Base-by-base conservation (phyloP, 2,888 invertebrate genomes). In the Clitarchus hookeri region DNA sequence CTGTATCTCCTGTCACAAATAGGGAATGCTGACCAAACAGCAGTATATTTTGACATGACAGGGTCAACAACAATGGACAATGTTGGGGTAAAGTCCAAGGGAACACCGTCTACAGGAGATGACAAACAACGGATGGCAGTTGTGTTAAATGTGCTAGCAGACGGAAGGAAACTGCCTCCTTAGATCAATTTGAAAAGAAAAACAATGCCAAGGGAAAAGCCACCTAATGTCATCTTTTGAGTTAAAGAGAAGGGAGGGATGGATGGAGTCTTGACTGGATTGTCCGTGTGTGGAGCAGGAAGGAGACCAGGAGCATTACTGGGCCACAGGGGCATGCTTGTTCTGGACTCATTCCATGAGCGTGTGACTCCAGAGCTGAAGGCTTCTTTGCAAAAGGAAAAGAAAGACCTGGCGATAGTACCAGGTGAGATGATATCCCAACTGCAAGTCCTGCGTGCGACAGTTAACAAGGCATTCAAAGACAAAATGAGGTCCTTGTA, bases 391-490 rank as follows among this genome's bases (percentile, higher is more conserved):
- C 25, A 84, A 26, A 85, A 87, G 36, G 65, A 23, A 36, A 36
- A 36, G 19, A 54, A 84, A 25, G 86, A 87, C 54, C 54, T 86
- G 25, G 85, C 85, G 36, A 26, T 88, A 79, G 86, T 87, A 77
- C 86, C 86, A 44, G 8, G 65, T 65, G 65, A 19, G 23, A 88
- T 88, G 87, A 87, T 85, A 26, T 85, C 65, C 25, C 44, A 85
- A 65, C 84, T 87, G 6, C 86, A 87, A 84, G 79, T 85, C 79
- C 85, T 86, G 27, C 86, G 85, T 82, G 84, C 87, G 11, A 65
- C 83, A 19, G 54, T 86, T 23, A 87, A 88, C 83, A 88, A 87
- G 85, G 84, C 85, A 4, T 87, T 88, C 54, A 86, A 87, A 85
- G 85, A 84, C 84, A 48, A 85, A 65, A 23, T 65, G 65, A 65